These are phyloP conservation scores for Ceyx margarethae DNA, from an alignment of 2,113 vertebrate genomes.

Conservation along the genomic window DNA sequence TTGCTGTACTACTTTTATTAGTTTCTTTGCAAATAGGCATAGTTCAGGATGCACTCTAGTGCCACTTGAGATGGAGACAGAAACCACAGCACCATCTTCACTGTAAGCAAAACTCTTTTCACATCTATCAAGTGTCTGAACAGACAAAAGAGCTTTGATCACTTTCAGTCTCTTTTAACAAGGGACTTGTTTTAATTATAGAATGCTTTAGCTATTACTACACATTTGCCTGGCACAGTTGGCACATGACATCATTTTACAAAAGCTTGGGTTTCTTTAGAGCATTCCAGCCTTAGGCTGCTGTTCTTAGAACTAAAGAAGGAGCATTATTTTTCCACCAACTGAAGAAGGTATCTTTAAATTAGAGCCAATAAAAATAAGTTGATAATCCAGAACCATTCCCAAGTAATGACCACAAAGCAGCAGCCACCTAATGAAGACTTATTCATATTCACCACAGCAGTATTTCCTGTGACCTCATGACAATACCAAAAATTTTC, in stretches of 20 bases:
- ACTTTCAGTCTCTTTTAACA: conserved; percentile 62
- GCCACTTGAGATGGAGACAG: conserved; percentile 26
- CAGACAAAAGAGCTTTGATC: conserved; percentile 66
- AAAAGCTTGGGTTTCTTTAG: conserved; percentile 52
- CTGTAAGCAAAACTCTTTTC: conserved; percentile 26
- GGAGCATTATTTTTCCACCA: conserved; percentile 3
- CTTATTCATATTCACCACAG: conserved; percentile 8
- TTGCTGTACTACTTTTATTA: background rate
- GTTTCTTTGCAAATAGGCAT: background rate
- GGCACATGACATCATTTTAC: conserved; percentile 52
- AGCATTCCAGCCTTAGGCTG: conserved; percentile 51
- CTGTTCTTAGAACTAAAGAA: conserved; percentile 53
- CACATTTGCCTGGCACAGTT: conserved; percentile 58
- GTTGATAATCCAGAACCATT: conserved; percentile 45
- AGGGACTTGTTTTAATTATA: conserved; percentile 70
- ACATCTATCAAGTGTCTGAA: conserved; percentile 50
- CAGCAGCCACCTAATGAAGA: conserved; percentile 25
- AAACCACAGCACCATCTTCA: conserved; percentile 46
- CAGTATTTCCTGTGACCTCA: conserved; percentile 24
- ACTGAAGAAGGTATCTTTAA: conserved; percentile 54
- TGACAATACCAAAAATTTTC: background rate
- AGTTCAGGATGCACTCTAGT: background rate
- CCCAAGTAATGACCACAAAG: conserved; percentile 27
- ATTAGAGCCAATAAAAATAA: conserved; percentile 38
- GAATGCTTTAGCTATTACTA: conserved; percentile 65